Percentiles rank a stretch among this genome's conserved stretches.
These are phyloP conservation scores for Apocrypta bakeri DNA, from an alignment of 1,140 invertebrate species.

Conservation along the genomic window DNA sequence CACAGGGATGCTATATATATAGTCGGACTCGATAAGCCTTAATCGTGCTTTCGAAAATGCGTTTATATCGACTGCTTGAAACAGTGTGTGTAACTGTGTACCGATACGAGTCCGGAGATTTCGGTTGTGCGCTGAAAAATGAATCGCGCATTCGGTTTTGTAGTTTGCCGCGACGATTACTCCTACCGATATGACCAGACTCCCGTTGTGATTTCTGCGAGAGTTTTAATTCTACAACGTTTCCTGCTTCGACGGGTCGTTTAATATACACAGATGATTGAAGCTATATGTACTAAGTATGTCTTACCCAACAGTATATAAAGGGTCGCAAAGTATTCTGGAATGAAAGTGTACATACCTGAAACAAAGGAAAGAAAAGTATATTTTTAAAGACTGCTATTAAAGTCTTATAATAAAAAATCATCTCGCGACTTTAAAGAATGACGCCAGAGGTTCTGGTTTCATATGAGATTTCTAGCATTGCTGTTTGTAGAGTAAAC, in stretches of 20 bases:
- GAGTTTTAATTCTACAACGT: too few relatives aligned
- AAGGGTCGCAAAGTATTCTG: not conserved
- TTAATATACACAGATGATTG: not conserved
- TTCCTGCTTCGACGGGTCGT: too few relatives aligned
- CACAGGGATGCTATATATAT: not conserved
- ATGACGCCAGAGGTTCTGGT: too few relatives aligned
- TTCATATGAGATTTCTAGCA: too few relatives aligned
- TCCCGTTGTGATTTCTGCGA: too few relatives aligned
- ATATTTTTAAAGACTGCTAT: not conserved
- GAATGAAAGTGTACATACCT: conserved; percentile 18
- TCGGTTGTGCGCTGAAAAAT: not conserved
- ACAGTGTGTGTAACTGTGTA: not conserved
- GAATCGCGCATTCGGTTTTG: not conserved
- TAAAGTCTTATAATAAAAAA: too few relatives aligned
- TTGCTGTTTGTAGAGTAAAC: too few relatives aligned
- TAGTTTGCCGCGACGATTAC: not conserved
- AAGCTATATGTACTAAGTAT: not conserved
- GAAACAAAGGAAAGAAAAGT: conserved; percentile 12
- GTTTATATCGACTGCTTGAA: not conserved
- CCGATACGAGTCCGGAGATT: not conserved
- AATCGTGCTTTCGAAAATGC: not conserved
- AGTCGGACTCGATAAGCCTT: not conserved
- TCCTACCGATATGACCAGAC: not conserved
- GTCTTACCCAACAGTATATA: not conserved
- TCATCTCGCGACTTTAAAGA: too few relatives aligned